A percentile compares a stretch with the other conserved stretches of the same genome.
These are phyloP conservation scores for Neoscelio sp. DNA, from an alignment of 2,888 invertebrate species.

Conservation along the genomic window DNA sequence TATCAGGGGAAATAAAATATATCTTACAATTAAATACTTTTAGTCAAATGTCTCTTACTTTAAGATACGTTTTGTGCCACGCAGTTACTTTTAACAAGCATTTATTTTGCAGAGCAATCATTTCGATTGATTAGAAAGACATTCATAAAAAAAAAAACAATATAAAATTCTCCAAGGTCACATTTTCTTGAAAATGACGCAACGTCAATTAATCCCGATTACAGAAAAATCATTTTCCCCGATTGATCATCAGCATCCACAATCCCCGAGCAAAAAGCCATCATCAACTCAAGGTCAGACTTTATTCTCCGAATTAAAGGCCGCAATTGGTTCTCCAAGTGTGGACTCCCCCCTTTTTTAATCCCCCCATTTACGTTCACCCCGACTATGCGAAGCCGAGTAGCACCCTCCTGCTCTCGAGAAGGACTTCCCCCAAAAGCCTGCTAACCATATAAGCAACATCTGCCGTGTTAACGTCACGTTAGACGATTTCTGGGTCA, in stretches of 20 bases:
- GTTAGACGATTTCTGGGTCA: slow-evolving; percentile 81
- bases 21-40: no score
- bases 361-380: slow-evolving; percentile 70
- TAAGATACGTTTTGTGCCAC: no score
- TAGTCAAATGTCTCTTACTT: no score
- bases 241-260: slow-evolving; percentile 26
- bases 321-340: slow-evolving; percentile 62
- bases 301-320: slow-evolving; percentile 55
- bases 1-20: no score
- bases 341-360: slow-evolving; percentile 52
- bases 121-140: no score
- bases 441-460: slow-evolving; percentile 82
- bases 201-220: slow-evolving; percentile 9
- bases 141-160: slow-evolving; percentile 2
- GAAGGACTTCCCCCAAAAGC: slow-evolving; percentile 83
- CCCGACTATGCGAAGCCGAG: slow-evolving; percentile 70
- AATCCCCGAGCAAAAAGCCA: slow-evolving; percentile 38
- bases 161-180: slow-evolving; percentile 14
- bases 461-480: slow-evolving; percentile 80
- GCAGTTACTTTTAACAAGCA: no score
- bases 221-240: slow-evolving; percentile 12
- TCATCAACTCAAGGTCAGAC: slow-evolving; percentile 68
- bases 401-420: slow-evolving; percentile 76
- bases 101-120: no score
- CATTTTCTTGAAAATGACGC: not conserved